phyloP scores from a whole-genome alignment of 2,797 vertebrate genomes.

The Coregonus suidteri region DNA sequence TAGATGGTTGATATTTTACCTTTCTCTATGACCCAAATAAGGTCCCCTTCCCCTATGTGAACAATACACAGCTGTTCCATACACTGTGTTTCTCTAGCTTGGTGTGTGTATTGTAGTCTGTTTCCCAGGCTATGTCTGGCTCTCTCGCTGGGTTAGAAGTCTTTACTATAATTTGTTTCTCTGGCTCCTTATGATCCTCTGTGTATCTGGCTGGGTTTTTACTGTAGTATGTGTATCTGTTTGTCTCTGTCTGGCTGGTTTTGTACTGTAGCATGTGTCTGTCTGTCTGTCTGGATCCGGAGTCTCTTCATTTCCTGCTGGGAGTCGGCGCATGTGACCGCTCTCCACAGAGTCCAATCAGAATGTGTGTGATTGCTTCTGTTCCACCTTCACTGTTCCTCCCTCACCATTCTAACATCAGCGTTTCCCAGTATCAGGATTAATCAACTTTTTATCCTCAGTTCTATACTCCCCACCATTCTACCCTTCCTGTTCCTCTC shows the following conservation, averaged over 20 bases:
- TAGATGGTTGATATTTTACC: too few species aligned
- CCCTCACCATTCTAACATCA: neutral
- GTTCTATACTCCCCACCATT: neutral
- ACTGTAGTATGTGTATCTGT: neutral
- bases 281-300: neutral
- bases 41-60: slow-evolving; percentile 45
- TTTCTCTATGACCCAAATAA: neutral
- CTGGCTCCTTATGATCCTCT: slow-evolving; percentile 17
- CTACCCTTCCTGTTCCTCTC: neutral
- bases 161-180: slow-evolving; percentile 54
- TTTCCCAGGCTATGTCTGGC: slow-evolving; percentile 47
- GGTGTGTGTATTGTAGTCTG: slow-evolving; percentile 14
- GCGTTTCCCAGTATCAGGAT: neutral
- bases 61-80: slow-evolving; percentile 25
- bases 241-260: neutral
- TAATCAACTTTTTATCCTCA: neutral
- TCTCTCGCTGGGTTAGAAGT: slow-evolving; percentile 54
- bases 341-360: neutral
- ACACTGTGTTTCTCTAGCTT: slow-evolving; percentile 50
- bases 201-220: slow-evolving; percentile 30
- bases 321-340: neutral
- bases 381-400: neutral
- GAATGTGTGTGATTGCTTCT: neutral
- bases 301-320: slow-evolving; percentile 5
- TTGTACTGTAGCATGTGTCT: neutral